A percentile compares a stretch with the other conserved stretches of the same genome.
Evolutionary conservation across 1,140 invertebrate genomes (phyloP).

Genomic region (Telenomus remus): DNA sequence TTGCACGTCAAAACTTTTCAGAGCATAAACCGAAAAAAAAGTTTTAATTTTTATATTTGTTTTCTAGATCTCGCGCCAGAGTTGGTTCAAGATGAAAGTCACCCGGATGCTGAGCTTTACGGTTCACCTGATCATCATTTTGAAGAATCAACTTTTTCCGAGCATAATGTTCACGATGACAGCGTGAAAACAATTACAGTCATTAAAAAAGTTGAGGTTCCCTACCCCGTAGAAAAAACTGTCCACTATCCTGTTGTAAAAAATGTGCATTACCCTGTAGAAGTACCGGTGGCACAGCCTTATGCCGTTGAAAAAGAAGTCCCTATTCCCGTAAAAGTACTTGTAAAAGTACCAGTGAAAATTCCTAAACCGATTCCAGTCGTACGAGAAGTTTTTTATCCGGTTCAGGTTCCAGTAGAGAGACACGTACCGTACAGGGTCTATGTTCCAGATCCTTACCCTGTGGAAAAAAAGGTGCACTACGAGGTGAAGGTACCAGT

Average conservation of each 20-base stretch:
- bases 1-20: too few relatives aligned
- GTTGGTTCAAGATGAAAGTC: conserved; percentile 22
- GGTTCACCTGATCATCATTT: conserved; percentile 1
- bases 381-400: conserved; percentile 68
- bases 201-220: conserved; percentile 70
- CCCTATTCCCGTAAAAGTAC: conserved; percentile 68
- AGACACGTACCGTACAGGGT: conserved; percentile 81
- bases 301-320: conserved; percentile 69
- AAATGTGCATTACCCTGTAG: conserved; percentile 71
- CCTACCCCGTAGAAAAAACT: conserved; percentile 72
- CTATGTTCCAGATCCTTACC: conserved; percentile 79
- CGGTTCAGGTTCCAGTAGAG: conserved; percentile 74
- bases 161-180: conserved; percentile 67
- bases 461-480: conserved; percentile 80
- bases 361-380: conserved; percentile 71
- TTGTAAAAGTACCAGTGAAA: conserved; percentile 71
- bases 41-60: background rate
- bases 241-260: conserved; percentile 70
- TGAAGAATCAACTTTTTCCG: conserved; percentile 11
- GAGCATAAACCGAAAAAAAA: background rate
- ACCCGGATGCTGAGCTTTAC: conserved; percentile 26
- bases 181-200: conserved; percentile 75
- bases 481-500: conserved; percentile 80
- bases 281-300: conserved; percentile 80
- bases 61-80: conserved; percentile 16